These are phyloP conservation scores for Pseudobourletiella spinata DNA, from an alignment of 1,140 invertebrate genomes.

Conservation along the genomic window DNA sequence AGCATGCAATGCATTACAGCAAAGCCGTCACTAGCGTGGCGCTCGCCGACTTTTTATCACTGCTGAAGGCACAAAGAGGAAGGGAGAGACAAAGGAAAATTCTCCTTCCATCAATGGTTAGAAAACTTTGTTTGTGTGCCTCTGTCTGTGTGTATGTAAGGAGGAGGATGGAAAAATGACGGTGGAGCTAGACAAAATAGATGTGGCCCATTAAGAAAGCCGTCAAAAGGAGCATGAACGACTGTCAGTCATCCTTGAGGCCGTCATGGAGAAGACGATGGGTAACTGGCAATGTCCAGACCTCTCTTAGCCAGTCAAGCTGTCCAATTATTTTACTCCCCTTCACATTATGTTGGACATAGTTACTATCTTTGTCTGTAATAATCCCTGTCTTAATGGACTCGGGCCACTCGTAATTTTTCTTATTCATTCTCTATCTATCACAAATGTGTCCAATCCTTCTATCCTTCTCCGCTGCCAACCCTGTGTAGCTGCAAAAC, in stretches of 20 bases:
- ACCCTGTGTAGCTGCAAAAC: too few relatives aligned
- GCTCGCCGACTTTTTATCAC: too few relatives aligned
- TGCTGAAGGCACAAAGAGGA: too few relatives aligned
- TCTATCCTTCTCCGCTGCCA: not conserved
- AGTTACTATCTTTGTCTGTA: not conserved
- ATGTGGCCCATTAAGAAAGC: constrained; percentile 6
- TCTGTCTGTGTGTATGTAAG: too few relatives aligned
- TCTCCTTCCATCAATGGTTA: too few relatives aligned
- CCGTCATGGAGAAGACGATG: not conserved
- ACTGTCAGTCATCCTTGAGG: constrained; percentile 7
- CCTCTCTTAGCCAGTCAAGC: constrained; percentile 6
- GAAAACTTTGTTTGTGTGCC: too few relatives aligned
- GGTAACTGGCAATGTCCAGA: not conserved
- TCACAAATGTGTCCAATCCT: not conserved
- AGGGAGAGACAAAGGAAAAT: too few relatives aligned
- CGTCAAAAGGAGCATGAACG: constrained; percentile 7
- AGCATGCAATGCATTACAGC: too few relatives aligned
- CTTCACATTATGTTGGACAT: not conserved
- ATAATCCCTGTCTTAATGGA: not conserved
- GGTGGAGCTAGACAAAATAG: constrained; percentile 1
- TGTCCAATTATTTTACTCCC: constrained; percentile 9
- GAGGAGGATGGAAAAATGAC: not conserved
- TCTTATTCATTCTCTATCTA: not conserved
- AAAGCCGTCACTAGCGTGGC: too few relatives aligned
- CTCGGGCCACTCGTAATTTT: not conserved